Conservation (phyloP, 2,113 vertebrate genomes). For the Oreamnos americanus region DNA sequence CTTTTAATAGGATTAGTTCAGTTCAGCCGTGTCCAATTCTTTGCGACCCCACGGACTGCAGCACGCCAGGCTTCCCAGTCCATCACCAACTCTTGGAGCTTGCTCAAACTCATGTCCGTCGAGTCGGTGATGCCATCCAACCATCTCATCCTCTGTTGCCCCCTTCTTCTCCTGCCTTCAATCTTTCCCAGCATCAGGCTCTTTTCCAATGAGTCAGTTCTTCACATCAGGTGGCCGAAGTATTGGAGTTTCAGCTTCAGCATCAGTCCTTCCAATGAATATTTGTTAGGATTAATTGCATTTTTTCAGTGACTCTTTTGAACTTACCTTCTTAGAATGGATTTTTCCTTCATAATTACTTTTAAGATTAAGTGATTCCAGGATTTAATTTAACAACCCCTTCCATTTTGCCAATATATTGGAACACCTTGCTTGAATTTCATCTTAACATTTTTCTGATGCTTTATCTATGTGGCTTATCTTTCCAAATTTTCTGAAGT, state of each 20-base stretch:
- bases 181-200: background rate
- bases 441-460: background rate
- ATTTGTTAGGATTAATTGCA: background rate
- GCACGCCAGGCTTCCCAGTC: background rate
- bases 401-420: background rate
- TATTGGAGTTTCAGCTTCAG: background rate
- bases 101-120: background rate
- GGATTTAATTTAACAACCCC: background rate
- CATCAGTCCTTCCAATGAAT: background rate
- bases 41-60: background rate
- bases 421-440: background rate
- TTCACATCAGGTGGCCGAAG: background rate
- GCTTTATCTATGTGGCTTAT: background rate
- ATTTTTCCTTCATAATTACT: background rate
- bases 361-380: background rate
- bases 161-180: background rate
- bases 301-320: background rate
- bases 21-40: rapidly evolving
- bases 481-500: background rate
- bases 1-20: background rate
- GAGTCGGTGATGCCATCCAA: background rate
- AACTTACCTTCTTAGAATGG: background rate
- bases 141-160: background rate
- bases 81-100: background rate
- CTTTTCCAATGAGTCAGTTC: background rate